phyloP scores from a whole-genome alignment of 2,797 vertebrate genomes.

The Neostethus bicornis region DNA sequence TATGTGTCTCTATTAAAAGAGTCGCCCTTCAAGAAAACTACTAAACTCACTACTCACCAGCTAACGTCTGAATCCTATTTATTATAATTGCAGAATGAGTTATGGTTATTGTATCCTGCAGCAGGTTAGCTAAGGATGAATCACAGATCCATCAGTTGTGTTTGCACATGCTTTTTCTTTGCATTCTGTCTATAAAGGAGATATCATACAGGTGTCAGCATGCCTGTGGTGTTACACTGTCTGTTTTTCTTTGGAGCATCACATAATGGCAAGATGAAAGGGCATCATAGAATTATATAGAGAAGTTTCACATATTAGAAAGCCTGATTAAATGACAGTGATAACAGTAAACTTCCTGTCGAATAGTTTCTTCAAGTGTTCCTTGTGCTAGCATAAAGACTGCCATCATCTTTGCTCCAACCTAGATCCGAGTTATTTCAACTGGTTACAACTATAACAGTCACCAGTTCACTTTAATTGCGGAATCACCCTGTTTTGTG shows the following conservation, averaged over 20 bases:
- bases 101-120: constrained; percentile 27
- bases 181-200: constrained; percentile 43
- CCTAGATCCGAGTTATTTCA: constrained; percentile 40
- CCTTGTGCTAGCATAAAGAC: constrained; percentile 13
- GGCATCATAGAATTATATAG: constrained; percentile 69
- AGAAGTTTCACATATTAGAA: constrained; percentile 65
- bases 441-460: constrained; percentile 33
- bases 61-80: constrained; percentile 13
- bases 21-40: background rate
- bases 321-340: constrained; percentile 55
- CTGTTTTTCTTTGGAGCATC: constrained; percentile 51
- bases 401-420: constrained; percentile 17
- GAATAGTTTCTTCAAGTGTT: constrained; percentile 24
- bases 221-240: constrained; percentile 54
- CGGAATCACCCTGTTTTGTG: too few relatives aligned
- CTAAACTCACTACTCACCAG: too few relatives aligned
- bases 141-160: constrained; percentile 44
- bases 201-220: constrained; percentile 55
- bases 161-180: constrained; percentile 21
- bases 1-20: constrained; percentile 21
- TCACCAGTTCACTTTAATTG: constrained; percentile 35
- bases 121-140: constrained; percentile 39
- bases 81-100: constrained; percentile 17
- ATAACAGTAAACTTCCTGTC: constrained; percentile 36
- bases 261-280: constrained; percentile 70